phyloP scores from a whole-genome alignment of 2,888 invertebrate genomes.

The Drosophila algonquin region DNA sequence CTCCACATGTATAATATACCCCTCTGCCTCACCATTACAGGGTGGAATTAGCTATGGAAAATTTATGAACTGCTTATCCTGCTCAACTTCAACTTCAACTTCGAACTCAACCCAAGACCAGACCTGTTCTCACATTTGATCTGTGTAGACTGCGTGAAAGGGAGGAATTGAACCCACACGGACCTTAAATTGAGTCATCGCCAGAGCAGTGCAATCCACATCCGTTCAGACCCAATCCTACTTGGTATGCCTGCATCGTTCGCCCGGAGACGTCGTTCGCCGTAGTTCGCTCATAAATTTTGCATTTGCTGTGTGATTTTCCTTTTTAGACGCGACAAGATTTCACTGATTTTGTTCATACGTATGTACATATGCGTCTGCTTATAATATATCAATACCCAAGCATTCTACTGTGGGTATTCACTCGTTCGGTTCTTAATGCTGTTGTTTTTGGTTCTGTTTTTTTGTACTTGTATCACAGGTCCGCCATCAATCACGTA shows the following conservation, averaged over 20 bases:
- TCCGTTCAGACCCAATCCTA: constrained; percentile 59
- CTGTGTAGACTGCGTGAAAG: neutral
- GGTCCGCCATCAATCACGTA: constrained; percentile 76
- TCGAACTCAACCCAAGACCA: neutral
- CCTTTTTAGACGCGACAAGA: constrained; percentile 53
- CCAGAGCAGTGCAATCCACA: constrained; percentile 22
- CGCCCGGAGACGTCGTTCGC: constrained; percentile 69
- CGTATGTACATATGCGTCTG: constrained; percentile 1
- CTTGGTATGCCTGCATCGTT: constrained; percentile 70
- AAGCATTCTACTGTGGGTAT: constrained; percentile 35
- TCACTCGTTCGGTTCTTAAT: constrained; percentile 6
- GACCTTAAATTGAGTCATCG: constrained; percentile 20
- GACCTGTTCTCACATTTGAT: neutral
- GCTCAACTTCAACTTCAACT: neutral
- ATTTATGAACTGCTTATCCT: neutral
- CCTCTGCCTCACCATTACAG: neutral
- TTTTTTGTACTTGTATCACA: constrained; percentile 58
- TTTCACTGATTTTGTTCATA: constrained; percentile 41
- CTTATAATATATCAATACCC: constrained; percentile 28
- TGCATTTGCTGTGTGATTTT: constrained; percentile 66
- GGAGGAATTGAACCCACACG: neutral
- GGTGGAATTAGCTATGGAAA: neutral
- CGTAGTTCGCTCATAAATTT: constrained; percentile 75
- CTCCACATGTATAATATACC: neutral
- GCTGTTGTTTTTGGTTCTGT: constrained; percentile 32